These are phyloP conservation scores for Bostrychus sinensis DNA, from an alignment of 2,113 vertebrate species.

Conservation along the genomic window DNA sequence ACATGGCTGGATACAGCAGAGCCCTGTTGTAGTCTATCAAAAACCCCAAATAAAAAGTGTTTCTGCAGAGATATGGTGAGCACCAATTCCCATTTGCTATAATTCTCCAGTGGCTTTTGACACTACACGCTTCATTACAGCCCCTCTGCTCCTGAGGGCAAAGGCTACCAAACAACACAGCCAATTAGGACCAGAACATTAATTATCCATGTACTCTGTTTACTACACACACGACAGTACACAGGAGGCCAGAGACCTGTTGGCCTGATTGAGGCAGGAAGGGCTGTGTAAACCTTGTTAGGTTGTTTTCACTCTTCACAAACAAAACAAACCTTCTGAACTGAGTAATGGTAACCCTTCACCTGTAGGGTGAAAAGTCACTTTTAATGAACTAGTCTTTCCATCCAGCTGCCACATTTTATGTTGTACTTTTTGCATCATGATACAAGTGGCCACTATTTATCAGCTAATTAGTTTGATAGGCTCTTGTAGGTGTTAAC, in stretches of 20 bases:
- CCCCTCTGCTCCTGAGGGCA: slow-evolving; percentile 12
- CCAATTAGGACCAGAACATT: slow-evolving; percentile 44
- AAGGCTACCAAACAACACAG: slow-evolving; percentile 13
- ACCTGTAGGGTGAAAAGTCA: neutral
- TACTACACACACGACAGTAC: neutral
- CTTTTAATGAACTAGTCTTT: neutral
- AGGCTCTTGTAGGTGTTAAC: no score
- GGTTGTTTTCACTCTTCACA: neutral
- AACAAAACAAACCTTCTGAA: neutral
- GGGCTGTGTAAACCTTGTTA: slow-evolving; percentile 17
- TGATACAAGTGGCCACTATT: neutral
- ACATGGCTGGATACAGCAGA: slow-evolving; percentile 40
- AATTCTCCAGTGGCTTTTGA: slow-evolving; percentile 7
- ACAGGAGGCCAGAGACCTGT: slow-evolving; percentile 17
- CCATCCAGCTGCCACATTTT: neutral
- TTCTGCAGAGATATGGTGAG: slow-evolving; percentile 6
- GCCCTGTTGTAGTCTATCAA: slow-evolving; percentile 26
- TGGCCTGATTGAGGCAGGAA: slow-evolving; percentile 13
- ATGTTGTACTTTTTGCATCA: neutral
- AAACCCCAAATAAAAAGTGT: slow-evolving; percentile 4
- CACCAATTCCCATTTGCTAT: neutral
- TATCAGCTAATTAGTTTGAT: no score
- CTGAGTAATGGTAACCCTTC: neutral
- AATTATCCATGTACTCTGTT: slow-evolving; percentile 24
- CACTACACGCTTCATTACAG: slow-evolving; percentile 30